Conservation (phyloP, 2,888 invertebrate genomes). For the Lissonota sp. region DNA sequence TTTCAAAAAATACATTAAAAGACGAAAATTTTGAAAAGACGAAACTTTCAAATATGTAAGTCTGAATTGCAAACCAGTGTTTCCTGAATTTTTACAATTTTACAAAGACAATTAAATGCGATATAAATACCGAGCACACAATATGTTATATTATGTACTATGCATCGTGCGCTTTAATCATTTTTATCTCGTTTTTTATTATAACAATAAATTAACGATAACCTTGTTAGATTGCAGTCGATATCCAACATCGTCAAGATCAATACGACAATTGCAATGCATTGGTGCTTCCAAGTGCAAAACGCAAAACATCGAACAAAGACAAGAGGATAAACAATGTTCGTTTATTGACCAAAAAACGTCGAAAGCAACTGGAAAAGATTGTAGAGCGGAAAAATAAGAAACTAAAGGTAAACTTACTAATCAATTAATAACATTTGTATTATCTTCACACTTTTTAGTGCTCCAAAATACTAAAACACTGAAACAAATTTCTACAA, state of each 20-base stretch:
- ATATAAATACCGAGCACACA: no score
- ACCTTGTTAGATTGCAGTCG: slow-evolving; percentile 87
- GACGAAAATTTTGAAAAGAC: no score
- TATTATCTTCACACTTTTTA: no score
- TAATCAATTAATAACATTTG: neutral
- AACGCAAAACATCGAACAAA: slow-evolving; percentile 90
- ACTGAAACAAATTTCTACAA: no score
- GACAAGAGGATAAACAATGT: slow-evolving; percentile 84
- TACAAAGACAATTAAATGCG: no score
- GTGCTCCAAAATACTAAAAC: no score
- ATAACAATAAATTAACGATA: neutral
- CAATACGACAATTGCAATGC: slow-evolving; percentile 91
- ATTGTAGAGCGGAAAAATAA: slow-evolving; percentile 95
- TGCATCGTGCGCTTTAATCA: no score
- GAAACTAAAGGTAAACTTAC: slow-evolving; percentile 91
- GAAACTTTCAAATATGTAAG: no score
- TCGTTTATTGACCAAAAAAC: slow-evolving; percentile 93
- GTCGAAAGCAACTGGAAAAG: slow-evolving; percentile 93
- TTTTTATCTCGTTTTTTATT: neutral
- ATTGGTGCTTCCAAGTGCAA: slow-evolving; percentile 92
- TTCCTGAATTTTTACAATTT: no score
- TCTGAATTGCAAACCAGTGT: no score
- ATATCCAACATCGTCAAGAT: slow-evolving; percentile 86
- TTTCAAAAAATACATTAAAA: no score
- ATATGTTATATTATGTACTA: no score